phyloP scores from a whole-genome alignment of 2,113 vertebrate genomes.

The Nannospalax galili region DNA sequence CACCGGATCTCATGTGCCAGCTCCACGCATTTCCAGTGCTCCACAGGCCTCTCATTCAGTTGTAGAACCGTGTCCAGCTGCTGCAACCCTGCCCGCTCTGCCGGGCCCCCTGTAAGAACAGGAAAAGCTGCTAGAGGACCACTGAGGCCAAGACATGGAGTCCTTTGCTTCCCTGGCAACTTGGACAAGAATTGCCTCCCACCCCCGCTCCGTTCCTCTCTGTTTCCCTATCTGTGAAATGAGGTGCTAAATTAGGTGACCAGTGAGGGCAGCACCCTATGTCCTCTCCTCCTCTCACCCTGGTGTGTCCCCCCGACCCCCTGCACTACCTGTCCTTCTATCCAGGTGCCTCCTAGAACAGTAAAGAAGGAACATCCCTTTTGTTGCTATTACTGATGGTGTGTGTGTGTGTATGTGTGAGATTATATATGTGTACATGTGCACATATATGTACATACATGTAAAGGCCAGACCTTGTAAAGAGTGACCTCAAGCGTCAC shows the following conservation, averaged over 20 bases:
- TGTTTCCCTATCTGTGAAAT: neutral
- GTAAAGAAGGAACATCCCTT: neutral
- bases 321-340: neutral
- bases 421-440: too few relatives aligned
- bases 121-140: neutral
- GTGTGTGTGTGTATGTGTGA: too few relatives aligned
- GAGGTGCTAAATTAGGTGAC: neutral
- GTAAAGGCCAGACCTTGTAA: neutral
- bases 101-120: constrained; percentile 90
- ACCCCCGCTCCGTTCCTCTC: neutral
- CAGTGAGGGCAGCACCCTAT: neutral
- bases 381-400: neutral
- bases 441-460: neutral
- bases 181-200: neutral
- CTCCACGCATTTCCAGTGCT: constrained; percentile 97
- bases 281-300: neutral
- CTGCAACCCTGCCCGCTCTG: constrained; percentile 94
- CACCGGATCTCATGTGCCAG: constrained; percentile 96
- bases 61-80: constrained; percentile 94
- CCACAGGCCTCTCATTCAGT: constrained; percentile 94
- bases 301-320: neutral
- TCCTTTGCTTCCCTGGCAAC: neutral
- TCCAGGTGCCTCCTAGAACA: neutral
- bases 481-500: neutral
- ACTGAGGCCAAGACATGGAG: neutral